These are phyloP conservation scores for Trididemnum miniatum DNA, from an alignment of 23 tunicate genomes.

Conservation along the genomic window DNA sequence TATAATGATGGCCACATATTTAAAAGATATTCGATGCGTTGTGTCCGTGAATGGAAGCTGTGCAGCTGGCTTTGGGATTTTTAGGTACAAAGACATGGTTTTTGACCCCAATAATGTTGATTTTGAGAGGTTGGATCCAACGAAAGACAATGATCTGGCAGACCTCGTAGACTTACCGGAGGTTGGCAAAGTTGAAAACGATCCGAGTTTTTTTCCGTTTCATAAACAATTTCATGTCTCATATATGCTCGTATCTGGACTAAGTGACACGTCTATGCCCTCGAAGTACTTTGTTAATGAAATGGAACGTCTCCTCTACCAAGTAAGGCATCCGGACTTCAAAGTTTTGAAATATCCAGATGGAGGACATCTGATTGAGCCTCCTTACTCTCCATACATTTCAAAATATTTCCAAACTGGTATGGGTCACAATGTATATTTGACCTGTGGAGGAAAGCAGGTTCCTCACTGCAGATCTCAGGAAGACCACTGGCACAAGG, in stretches of 20 bases:
- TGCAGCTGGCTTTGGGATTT: neutral
- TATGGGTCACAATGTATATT: neutral
- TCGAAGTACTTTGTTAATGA: constrained; percentile 17
- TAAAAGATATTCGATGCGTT: constrained; percentile 31
- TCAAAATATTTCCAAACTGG: neutral
- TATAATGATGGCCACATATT: constrained; percentile 20
- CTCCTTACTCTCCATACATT: constrained; percentile 12
- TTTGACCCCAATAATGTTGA: neutral
- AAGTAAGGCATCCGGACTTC: constrained; percentile 41
- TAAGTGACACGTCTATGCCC: constrained; percentile 19
- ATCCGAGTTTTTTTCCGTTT: constrained; percentile 1
- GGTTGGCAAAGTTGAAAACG: neutral
- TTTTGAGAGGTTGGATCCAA: neutral
- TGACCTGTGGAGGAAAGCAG: constrained; percentile 51
- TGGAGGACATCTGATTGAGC: constrained; percentile 65
- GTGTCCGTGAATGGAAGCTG: constrained; percentile 39
- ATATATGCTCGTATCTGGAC: constrained; percentile 34
- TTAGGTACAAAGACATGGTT: neutral
- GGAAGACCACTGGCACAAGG: constrained; percentile 48
- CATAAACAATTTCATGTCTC: constrained; percentile 33
- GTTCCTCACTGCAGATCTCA: constrained; percentile 62
- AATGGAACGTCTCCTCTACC: constrained; percentile 19
- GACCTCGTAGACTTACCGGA: neutral
- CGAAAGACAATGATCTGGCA: neutral
- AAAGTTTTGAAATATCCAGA: constrained; percentile 43